Evolutionary conservation across 2,113 vertebrate species (phyloP), one percentile per base, ranked within the genome.

Genomic region (Trogon melanurus): DNA sequence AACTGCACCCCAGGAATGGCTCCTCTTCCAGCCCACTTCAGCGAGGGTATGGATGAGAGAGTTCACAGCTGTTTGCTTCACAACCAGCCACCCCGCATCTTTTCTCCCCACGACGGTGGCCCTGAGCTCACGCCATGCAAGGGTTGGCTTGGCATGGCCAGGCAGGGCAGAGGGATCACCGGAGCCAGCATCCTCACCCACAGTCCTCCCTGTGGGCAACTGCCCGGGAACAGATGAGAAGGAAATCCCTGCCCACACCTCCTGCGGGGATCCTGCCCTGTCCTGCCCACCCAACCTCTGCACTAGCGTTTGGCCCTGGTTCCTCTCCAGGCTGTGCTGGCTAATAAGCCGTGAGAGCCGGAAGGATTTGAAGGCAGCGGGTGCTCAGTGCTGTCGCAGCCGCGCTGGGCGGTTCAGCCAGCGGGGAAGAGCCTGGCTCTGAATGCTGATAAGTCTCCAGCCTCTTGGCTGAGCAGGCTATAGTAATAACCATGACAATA

Each of bases 331-430:
- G 61, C 75, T 13, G 71, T 1, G 5, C 66, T 69, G 83, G 50
- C 34, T 84, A 58, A 47, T 3, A 4, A 83, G 62, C 83, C 13
- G 5, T 58, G 82, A 34, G 94, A 95, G 90, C 95, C 91, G 94
- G 95, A 97, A 96, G 95, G 94, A 93, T 97, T 64, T 66, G 95
- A 70, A 83, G 96, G 92, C 96, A 92, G 85, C 82, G 13, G 94
- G 93, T 5, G 19, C 87, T 85, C 7, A 16, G 70, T 87, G 95
- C 88, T 44, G 17, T 78, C 65, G 50, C 85, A 81, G 75, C 79
- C 54, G 3, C 16, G 11, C 88, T 83, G 89, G 92, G 93, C 7
- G 71, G 91, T 76, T 78, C 85, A 87, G 78, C 57, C 54, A 79
- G 76, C 32, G n/a, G 78, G 78, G 75, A 73, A 62, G 71, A 65